Evolutionary conservation across 1,140 invertebrate species (phyloP).

Genomic region (Oncopeltus fasciatus): DNA sequence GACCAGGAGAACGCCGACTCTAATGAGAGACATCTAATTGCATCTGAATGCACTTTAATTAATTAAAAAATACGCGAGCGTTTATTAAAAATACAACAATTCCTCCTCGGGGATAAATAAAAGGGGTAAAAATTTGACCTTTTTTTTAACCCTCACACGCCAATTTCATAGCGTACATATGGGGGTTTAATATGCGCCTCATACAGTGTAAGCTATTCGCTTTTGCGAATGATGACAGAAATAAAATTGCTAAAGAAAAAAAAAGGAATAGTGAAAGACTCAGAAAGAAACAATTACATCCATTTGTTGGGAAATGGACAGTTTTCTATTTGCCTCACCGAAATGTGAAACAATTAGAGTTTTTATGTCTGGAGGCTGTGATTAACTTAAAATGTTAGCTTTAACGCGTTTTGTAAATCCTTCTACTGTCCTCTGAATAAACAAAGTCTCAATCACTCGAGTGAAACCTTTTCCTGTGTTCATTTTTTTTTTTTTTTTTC

Average conservation of each 20-base stretch:
- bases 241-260: no score
- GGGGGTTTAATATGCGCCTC: background rate
- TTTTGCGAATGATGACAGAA: no score
- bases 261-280: no score
- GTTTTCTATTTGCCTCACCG: no score
- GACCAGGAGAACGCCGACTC: background rate
- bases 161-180: background rate
- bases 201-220: background rate
- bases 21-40: conserved; percentile 6
- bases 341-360: no score
- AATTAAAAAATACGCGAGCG: conserved; percentile 5
- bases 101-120: background rate
- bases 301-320: background rate
- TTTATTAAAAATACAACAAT: conserved; percentile 4
- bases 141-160: background rate
- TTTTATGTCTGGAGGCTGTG: no score
- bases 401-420: no score
- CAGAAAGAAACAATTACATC: background rate
- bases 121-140: background rate
- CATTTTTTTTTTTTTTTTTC: no score
- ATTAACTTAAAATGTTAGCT: no score
- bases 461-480: no score
- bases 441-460: no score
- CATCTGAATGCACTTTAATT: conserved; percentile 7
- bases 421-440: no score